Evolutionary conservation across 2,797 vertebrate genomes (phyloP), one percentile per base, ranked within the genome.

Genomic region (Paguma larvata): DNA sequence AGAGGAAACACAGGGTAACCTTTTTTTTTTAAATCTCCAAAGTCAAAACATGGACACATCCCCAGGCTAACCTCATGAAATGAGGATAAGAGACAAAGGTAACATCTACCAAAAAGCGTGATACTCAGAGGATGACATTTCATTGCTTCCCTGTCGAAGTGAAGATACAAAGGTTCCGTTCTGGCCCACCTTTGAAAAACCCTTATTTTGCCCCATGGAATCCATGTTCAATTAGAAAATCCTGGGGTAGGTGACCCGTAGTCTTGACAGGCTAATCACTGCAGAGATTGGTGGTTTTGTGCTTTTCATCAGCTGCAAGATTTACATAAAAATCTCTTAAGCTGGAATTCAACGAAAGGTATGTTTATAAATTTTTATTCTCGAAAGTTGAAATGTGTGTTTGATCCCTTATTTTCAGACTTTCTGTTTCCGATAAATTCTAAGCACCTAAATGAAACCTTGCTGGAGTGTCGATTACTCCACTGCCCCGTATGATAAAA

Each of bases 341-440:
- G 88, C 98, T 98, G 98, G 98, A 97, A 98, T 98, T 98, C 99
- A 97, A 98, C 98, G 97, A 98, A 98, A 99, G 99, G 99, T 99
- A 99, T 89, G 99, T 98, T 94, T 53, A 89, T 95, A 91, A 96
- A 96, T 82, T 97, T 97, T 96, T 97, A 93, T 98, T 96, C 93
- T 99, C 98, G 97, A 98, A 82, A 97, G 96, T 97, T 97, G 97
- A 98, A 98, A 97, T 96, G 67, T 96, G 65, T 67, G 72, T 83
- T 87, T 34, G 46, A 70, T 72, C 82, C 27, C 72, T 91, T 34
- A 15, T 92, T 96, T 96, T 95, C 34, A 94, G 44, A 91, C 62
- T 44, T 44, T 44, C 21, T 84, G n/a, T 70, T 93, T 68, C 23
- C 78, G 92, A 65, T 78, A 83, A 77, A 53, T 93, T n/a, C 32